Evolutionary conservation across 2,888 invertebrate species (phyloP).

Genomic region (Synergus umbraculus): DNA sequence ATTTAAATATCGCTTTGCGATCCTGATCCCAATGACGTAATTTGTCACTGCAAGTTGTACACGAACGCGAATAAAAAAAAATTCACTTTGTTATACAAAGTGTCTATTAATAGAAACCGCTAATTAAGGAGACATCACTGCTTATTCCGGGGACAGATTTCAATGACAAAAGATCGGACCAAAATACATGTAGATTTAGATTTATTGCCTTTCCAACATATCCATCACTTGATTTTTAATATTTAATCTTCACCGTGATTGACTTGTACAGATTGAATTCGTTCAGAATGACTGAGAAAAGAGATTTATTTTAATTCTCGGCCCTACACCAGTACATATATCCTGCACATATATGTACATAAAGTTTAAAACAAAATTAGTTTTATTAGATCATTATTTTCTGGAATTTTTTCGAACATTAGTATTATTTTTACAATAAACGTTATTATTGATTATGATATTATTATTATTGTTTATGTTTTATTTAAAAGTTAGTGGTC

Average conservation of each 20-base stretch:
- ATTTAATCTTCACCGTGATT: neutral
- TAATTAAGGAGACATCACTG: neutral
- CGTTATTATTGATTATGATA: neutral
- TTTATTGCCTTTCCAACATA: constrained; percentile 37
- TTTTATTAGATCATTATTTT: neutral
- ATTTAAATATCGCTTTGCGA: constrained; percentile 37
- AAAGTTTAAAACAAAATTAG: too few species aligned
- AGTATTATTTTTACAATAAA: neutral
- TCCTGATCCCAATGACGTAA: constrained; percentile 27
- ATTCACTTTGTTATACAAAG: constrained; percentile 12
- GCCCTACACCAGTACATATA: neutral
- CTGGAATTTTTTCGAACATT: neutral
- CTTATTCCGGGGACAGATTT: constrained; percentile 22
- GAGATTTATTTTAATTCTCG: constrained; percentile 32
- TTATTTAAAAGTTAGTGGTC: constrained; percentile 2
- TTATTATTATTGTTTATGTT: constrained; percentile 4
- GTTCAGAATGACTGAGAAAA: neutral
- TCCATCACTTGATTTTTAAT: constrained; percentile 14
- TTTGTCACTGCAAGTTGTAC: constrained; percentile 16
- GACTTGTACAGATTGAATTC: constrained; percentile 10
- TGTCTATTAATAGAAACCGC: neutral
- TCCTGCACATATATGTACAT: too few species aligned
- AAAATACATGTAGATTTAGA: constrained; percentile 24
- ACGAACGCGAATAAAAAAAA: neutral
- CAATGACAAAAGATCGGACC: constrained; percentile 39